These are phyloP conservation scores for Orchesellides sinensis DNA, from an alignment of 2,888 invertebrate species.

Conservation along the genomic window DNA sequence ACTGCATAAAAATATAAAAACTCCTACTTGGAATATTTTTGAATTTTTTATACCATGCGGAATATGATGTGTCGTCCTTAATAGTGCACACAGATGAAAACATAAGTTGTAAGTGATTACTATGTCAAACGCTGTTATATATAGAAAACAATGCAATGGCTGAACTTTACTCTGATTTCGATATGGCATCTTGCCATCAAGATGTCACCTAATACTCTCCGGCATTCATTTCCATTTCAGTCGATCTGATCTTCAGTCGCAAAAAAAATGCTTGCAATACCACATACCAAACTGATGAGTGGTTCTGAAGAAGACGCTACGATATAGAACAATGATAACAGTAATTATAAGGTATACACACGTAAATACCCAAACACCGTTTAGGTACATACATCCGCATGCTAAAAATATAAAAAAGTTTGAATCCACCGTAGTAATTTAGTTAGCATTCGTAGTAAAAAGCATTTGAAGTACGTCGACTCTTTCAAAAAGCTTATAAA, in stretches of 20 bases:
- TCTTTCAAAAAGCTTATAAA: conserved; percentile 35
- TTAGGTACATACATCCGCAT: conserved; percentile 29
- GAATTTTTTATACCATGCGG: background rate
- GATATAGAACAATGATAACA: background rate
- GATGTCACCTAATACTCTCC: too few species aligned
- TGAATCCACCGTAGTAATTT: background rate
- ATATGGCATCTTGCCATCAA: conserved; percentile 13
- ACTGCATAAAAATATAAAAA: too few species aligned
- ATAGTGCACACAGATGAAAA: background rate
- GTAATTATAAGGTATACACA: conserved; percentile 9
- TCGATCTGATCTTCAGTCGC: conserved; percentile 31
- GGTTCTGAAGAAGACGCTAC: background rate
- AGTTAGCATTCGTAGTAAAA: background rate
- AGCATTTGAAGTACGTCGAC: conserved; percentile 22
- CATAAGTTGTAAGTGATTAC: background rate
- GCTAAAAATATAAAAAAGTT: conserved; percentile 11
- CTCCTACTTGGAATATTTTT: conserved; percentile 12
- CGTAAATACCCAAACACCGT: conserved; percentile 43
- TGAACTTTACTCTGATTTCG: conserved; percentile 12
- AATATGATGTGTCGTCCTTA: background rate
- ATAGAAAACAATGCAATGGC: conserved; percentile 1
- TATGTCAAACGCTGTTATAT: background rate
- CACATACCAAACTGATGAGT: conserved; percentile 44
- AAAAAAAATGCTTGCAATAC: conserved; percentile 3
- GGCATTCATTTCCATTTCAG: conserved; percentile 60